Base-by-base conservation (phyloP, 2,797 vertebrate species). In the Sebastes cheni region DNA sequence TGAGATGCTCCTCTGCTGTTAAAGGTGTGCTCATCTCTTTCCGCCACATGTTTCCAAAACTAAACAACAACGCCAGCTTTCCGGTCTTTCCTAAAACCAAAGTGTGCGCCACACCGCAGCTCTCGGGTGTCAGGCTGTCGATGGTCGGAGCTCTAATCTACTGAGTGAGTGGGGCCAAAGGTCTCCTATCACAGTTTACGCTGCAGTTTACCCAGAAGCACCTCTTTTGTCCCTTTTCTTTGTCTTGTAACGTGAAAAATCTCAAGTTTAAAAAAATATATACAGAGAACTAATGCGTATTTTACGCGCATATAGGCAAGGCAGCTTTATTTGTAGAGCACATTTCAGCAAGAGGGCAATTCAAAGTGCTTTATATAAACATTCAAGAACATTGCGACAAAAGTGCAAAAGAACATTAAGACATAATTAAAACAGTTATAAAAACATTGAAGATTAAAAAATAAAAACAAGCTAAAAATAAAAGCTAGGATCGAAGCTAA, bases 71-170 rank as follows among this genome's bases (percentile, higher is more conserved):
- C 68, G 18, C 23, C 36, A 68, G 78, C 67, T 75, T 58, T 62
- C 65, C 25, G 64, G 39, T 42, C 67, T 65, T 77, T 78, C 80
- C 46, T 69, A 36, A 46, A 50, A 74, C 32, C 62, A 72, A 77
- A 74, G 55, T 54, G 75, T 52, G 84, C 79, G 82, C 75, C 80
- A 74, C 82, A 23, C 67, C 23, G 72, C 46, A 72, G 79, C 79
- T 65, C 86, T 93, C 94, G 90, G 90, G 89, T 93, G 92, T 95
- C 92, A 81, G 83, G 65, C 82, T 86, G 84, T 56, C 67, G 66
- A 42, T 13, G 69, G 72, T 81, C 74, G 72, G 77, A 79, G 82
- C 73, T 27, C 81, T 80, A 75, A 89, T 82, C 83, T 69, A 68
- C 79, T 2, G 69, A 75, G 79, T 7, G 83, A 75, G 80, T 7